Evolutionary conservation across 2,888 invertebrate species (phyloP), one percentile per base, ranked within the genome.

Genomic region (Esperia sulphurella): DNA sequence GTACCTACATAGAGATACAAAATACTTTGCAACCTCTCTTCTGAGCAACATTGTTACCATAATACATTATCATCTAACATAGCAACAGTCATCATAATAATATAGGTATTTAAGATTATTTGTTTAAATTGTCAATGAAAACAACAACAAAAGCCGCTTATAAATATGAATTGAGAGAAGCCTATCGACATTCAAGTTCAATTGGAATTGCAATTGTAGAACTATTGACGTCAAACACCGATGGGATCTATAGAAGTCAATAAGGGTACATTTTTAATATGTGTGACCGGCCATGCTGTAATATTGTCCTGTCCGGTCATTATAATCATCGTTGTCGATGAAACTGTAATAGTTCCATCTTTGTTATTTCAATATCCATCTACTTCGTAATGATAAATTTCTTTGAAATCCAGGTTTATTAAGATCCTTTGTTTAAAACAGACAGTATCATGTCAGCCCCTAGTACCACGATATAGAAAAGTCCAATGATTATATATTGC

Each of bases 161-260:
- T 40, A 43, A 57, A 61, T 60, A 63, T 59, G 51, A 59, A 71
- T 72, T 73, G 69, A 74, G 75, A 63, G 65, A 72, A 29, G 33
- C 35, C 37, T 43, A 73, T 67, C 54, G 62, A 67, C 69, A 71
- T 66, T 62, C 50, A 56, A 58, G 68, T 65, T 61, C 60, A 50
- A 65, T 62, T 67, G 21, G 21, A 21, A 21, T 21, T 21, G 5
- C 21, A 21, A 21, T 21, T 21, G 21, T 21, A 64, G 59, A 52
- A 60, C 55, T 54, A 73, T 71, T 86, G 84, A 83, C 83, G 83
- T 86, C 86, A 84, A 63, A 31, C 21, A 51, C 65, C 76, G 68
- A 76, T 76, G 68, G 57, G 51, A 2, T 21, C 21, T 21, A 21
- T 21, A 21, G 21, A 21, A 72, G 72, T 76, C 71, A 77, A 79